These are phyloP conservation scores for Turnix velox DNA, from an alignment of 2,113 vertebrate genomes.

Conservation along the genomic window DNA sequence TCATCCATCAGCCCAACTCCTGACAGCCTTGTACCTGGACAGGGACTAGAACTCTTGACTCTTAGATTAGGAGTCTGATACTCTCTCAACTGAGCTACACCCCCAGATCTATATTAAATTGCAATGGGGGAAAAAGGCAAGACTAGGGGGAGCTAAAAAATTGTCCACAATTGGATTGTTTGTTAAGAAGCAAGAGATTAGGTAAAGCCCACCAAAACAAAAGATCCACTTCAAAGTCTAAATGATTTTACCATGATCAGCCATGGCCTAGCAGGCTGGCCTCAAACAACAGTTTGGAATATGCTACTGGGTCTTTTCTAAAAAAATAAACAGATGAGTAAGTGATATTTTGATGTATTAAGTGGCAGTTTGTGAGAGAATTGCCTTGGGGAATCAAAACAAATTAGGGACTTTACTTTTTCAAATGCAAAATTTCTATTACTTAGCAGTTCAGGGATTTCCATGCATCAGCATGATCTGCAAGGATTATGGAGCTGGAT, in stretches of 20 bases:
- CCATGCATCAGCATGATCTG: background rate
- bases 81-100: too few species aligned
- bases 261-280: accelerated
- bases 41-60: too few species aligned
- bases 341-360: background rate
- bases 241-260: background rate
- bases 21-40: too few species aligned
- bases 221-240: background rate
- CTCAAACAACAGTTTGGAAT: background rate
- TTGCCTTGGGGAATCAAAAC: background rate
- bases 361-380: background rate
- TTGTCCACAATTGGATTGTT: background rate
- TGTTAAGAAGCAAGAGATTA: background rate
- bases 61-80: too few species aligned
- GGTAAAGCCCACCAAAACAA: background rate
- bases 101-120: too few species aligned
- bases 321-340: background rate
- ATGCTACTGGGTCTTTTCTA: background rate
- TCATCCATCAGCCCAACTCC: too few species aligned
- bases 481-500: accelerated
- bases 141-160: background rate
- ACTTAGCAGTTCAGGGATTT: background rate
- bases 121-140: background rate
- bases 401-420: background rate
- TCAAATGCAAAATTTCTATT: background rate